Percentiles rank a stretch among this genome's conserved stretches.
Evolutionary conservation across 2,888 invertebrate species (phyloP).

Genomic region (Balanococcus diminutus): DNA sequence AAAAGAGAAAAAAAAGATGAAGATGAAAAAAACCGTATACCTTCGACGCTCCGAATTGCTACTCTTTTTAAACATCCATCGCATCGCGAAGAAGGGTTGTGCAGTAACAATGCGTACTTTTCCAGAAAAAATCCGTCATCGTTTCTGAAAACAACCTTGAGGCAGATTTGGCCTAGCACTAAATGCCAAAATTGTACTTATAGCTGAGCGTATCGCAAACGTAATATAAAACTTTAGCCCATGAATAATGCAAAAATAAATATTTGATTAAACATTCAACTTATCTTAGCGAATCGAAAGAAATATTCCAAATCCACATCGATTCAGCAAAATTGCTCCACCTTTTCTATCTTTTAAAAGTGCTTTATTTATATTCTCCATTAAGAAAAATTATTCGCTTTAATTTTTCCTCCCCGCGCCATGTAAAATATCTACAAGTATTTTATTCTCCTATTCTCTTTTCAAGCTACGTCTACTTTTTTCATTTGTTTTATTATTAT

Average conservation of each 20-base stretch:
- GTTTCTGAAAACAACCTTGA: background rate
- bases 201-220: background rate
- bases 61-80: background rate
- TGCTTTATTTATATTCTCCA: slow-evolving; percentile 21
- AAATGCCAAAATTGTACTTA: background rate
- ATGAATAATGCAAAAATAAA: slow-evolving; percentile 29
- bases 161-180: background rate
- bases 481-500: background rate
- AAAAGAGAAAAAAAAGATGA: background rate
- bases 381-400: slow-evolving; percentile 25
- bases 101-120: background rate
- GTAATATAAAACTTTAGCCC: slow-evolving; percentile 11
- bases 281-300: slow-evolving; percentile 19
- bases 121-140: background rate
- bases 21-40: background rate
- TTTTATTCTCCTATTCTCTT: background rate
- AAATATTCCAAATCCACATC: slow-evolving; percentile 6
- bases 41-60: background rate
- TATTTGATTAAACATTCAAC: slow-evolving; percentile 29
- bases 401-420: background rate
- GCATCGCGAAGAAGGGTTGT: background rate
- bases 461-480: background rate
- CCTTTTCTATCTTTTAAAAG: background rate
- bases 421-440: slow-evolving; percentile 2
- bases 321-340: background rate